Conservation (phyloP, 2,113 vertebrate species). For the Neolamprologus tretocephalus region DNA sequence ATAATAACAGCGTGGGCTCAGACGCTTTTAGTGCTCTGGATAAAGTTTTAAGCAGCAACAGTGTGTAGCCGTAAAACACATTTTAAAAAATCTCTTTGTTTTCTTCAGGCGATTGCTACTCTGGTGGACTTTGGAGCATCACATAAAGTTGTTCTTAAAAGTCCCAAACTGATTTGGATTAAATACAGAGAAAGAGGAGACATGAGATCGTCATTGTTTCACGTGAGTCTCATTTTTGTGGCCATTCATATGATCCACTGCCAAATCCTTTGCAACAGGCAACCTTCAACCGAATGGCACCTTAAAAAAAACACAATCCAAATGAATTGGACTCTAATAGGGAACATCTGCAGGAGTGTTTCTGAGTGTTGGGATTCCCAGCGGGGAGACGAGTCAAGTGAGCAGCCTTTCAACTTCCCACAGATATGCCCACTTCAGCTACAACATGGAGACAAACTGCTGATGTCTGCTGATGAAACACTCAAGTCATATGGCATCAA, state of each 20-base stretch:
- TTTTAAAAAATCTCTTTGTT: not conserved
- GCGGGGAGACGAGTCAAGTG: not conserved
- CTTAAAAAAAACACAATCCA: constrained; percentile 30
- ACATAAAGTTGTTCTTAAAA: not conserved
- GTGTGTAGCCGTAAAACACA: not conserved
- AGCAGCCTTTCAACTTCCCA: constrained; percentile 44
- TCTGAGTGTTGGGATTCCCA: constrained; percentile 68
- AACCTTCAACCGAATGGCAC: constrained; percentile 65
- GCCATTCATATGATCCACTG: constrained; percentile 16
- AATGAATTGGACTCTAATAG: constrained; percentile 72
- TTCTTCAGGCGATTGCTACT: not conserved
- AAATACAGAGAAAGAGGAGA: not conserved
- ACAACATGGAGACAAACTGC: constrained; percentile 75
- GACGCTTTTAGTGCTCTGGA: not conserved
- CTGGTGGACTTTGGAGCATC: not conserved
- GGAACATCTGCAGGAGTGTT: constrained; percentile 65
- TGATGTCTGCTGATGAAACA: constrained; percentile 68
- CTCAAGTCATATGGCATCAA: constrained; percentile 71
- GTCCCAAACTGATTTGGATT: not conserved
- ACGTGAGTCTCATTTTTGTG: constrained; percentile 14
- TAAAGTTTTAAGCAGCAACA: not conserved
- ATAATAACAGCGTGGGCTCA: not conserved
- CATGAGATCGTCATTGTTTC: constrained; percentile 17
- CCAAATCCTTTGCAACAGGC: constrained; percentile 59
- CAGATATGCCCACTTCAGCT: constrained; percentile 80